Conservation (phyloP, 1,140 invertebrate species). For the Zaprionus taronus region DNA sequence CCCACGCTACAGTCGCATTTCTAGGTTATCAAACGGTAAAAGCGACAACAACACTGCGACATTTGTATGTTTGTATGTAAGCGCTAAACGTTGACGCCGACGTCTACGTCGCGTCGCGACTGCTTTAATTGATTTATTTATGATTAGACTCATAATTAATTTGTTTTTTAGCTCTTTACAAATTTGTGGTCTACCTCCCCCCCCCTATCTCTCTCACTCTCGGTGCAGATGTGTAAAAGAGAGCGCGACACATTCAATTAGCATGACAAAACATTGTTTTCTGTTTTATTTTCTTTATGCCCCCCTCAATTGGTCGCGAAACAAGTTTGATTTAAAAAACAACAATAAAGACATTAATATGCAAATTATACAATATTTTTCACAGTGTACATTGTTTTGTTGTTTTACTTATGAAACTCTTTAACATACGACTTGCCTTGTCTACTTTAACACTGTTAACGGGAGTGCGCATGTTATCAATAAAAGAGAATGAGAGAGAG, state of each 20-base stretch:
- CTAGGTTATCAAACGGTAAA: conserved; percentile 80
- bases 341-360: conserved; percentile 58
- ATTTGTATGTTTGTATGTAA: conserved; percentile 17
- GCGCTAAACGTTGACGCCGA: conserved; percentile 37
- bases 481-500: conserved; percentile 29
- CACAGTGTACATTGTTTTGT: conserved; percentile 20
- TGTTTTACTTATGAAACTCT: conserved; percentile 54
- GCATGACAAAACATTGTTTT: conserved; percentile 23
- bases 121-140: conserved; percentile 69
- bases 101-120: conserved; percentile 20
- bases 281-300: conserved; percentile 19
- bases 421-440: conserved; percentile 31
- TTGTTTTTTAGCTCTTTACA: conserved; percentile 40
- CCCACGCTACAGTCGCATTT: conserved; percentile 55
- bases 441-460: conserved; percentile 28
- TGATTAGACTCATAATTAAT: conserved; percentile 59
- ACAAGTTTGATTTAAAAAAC: conserved; percentile 49
- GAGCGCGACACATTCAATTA: conserved; percentile 36
- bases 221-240: conserved; percentile 18
- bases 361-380: conserved; percentile 39
- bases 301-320: conserved; percentile 33
- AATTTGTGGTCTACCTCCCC: conserved; percentile 24
- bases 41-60: conserved; percentile 50
- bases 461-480: conserved; percentile 53
- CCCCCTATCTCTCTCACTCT: background rate